Evolutionary conservation across 1,140 invertebrate genomes (phyloP), one percentile per base, ranked within the genome.

Genomic region (Nilaparvata lugens): DNA sequence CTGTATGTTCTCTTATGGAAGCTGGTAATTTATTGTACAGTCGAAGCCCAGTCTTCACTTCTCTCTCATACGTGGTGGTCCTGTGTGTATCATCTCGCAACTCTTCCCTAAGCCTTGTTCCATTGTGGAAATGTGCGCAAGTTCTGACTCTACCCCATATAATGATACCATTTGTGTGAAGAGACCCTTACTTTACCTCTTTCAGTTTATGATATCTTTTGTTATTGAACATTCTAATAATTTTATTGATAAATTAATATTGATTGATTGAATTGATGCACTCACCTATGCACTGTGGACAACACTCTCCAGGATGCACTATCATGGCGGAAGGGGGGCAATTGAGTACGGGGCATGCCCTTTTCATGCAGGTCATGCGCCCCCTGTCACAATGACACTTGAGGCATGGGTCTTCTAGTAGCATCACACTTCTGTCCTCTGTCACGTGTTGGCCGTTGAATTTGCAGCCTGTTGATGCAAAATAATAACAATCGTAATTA

Each of bases 371-470:
- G 2, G 84, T 85, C 67, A 94, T 76, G 25, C 81, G 77, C 9
- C 85, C 85, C n/a, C 78, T 76, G 56, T 83, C 78, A 73, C 93
- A 95, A 58, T 84, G 82, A 72, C 93, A 96, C 58, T 85, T 85
- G 38, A 94, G 75, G 71, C 93, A 96, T 0, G 91, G 89, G 76
- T 95, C 92, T 67, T 88, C 86, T 38, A 84, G 81, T 23, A 87
- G 83, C 19, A 79, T 81, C 13, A 88, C 87, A 64, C 87, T 84
- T 54, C 87, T 80, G n/a, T 88, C 87, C 65, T 90, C 82, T 2
- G 78, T 76, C 18, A 81, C 79, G 28, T 77, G 71, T 62, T 81
- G 78, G 4, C 83, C 78, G 56, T 91, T 91, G 64, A 92, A 82
- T 66, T 80, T 78, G 69, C 89, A 92, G 66, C 86, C 89, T 89